phyloP scores from a whole-genome alignment of 1,140 invertebrate species.

The Notospermus geniculatus region DNA sequence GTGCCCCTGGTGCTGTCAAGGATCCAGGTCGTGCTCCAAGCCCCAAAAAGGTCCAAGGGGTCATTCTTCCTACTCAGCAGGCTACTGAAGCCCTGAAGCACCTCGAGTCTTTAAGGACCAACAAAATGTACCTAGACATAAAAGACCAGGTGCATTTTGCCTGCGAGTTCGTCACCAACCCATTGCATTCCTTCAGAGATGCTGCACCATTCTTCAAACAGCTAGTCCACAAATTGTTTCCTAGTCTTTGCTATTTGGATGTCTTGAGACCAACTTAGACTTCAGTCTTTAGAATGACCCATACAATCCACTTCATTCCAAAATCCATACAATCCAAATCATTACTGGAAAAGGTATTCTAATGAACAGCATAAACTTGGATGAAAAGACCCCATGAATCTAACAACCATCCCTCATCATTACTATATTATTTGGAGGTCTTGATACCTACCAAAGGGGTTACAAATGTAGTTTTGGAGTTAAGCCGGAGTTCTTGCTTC shows the following conservation, averaged over 20 bases:
- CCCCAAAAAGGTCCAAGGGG: neutral
- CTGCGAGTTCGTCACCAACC: conserved; percentile 6
- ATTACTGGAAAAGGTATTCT: no score
- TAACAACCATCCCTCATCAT: no score
- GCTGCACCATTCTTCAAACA: conserved; percentile 5
- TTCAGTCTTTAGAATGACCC: no score
- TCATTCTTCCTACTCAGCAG: neutral
- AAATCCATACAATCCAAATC: no score
- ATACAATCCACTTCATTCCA: no score
- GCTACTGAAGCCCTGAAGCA: neutral
- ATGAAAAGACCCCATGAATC: no score
- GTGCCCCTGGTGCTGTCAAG: conserved; percentile 5
- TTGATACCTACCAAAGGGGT: no score
- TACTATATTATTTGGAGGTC: no score
- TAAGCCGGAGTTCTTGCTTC: no score
- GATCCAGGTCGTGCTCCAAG: conserved; percentile 1
- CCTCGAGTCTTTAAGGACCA: neutral
- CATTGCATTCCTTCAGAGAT: conserved; percentile 7
- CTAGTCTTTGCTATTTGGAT: conserved; percentile 14
- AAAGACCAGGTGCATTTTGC: conserved; percentile 4
- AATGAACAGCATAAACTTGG: no score
- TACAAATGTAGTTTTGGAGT: no score
- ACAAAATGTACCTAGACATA: conserved; percentile 18
- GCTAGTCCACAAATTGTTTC: conserved; percentile 11
- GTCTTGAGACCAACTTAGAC: neutral